A percentile compares a stretch with the other conserved stretches of the same genome.
These are phyloP conservation scores for Brachionus rubens DNA, from an alignment of 1,140 invertebrate genomes.

Conservation along the genomic window DNA sequence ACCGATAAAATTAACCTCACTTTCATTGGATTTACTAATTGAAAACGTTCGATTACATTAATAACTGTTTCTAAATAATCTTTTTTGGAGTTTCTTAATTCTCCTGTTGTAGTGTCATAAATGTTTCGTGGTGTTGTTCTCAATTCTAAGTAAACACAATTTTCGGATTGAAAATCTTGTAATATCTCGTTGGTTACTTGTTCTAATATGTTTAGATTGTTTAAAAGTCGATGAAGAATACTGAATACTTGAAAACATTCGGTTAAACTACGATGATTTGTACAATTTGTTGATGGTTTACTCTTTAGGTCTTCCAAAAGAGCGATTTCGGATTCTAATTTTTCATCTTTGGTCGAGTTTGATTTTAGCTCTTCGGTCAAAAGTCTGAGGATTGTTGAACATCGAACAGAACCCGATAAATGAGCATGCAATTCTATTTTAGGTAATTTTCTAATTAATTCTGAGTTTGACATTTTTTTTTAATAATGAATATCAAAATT, in stretches of 20 bases:
- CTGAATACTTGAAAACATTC: slow-evolving; percentile 42
- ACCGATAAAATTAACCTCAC: slow-evolving; percentile 25
- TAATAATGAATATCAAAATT: too few relatives aligned
- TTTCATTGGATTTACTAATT: background rate
- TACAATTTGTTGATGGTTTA: background rate
- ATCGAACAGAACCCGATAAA: slow-evolving; percentile 36
- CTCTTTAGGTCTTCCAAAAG: background rate
- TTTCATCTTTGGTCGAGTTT: background rate
- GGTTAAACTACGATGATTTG: slow-evolving; percentile 6
- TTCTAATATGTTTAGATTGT: slow-evolving; percentile 1
- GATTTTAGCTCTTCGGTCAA: background rate
- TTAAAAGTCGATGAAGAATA: slow-evolving; percentile 17
- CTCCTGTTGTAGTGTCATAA: background rate
- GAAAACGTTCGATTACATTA: slow-evolving; percentile 15
- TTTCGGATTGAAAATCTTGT: slow-evolving; percentile 28
- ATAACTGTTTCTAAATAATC: slow-evolving; percentile 16
- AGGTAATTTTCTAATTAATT: background rate
- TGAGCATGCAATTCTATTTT: slow-evolving; percentile 46
- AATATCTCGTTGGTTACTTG: slow-evolving; percentile 25
- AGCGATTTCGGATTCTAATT: background rate
- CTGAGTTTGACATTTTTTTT: background rate
- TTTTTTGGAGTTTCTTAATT: background rate
- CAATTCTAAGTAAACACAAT: slow-evolving; percentile 26
- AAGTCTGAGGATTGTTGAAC: background rate
- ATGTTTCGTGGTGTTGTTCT: slow-evolving; percentile 31